Conservation (phyloP, 2,797 vertebrate genomes). For the Pelochelys cantorii region DNA sequence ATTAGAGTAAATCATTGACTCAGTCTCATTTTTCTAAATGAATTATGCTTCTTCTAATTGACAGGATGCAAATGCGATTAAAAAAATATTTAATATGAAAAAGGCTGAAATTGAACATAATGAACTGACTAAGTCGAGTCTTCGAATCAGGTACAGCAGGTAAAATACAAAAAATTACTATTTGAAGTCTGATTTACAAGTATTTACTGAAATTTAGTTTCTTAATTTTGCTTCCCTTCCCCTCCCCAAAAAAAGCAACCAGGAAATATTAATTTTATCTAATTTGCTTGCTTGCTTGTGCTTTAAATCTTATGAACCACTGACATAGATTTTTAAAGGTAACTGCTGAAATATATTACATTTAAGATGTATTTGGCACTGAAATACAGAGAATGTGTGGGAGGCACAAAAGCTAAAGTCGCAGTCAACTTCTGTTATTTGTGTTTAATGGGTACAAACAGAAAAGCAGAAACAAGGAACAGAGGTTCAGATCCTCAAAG, state of each 20-base stretch:
- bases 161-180: not conserved
- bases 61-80: constrained; percentile 98
- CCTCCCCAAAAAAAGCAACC: not conserved
- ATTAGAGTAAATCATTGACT: not conserved
- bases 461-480: not conserved
- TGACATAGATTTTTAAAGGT: not conserved
- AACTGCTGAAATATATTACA: not conserved
- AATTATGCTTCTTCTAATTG: constrained; percentile 60
- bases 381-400: not conserved
- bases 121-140: constrained; percentile 94
- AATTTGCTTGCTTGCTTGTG: not conserved
- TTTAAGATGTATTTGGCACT: not conserved
- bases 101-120: constrained; percentile 95
- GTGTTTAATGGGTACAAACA: not conserved
- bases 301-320: not conserved
- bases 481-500: not conserved
- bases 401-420: not conserved
- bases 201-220: not conserved
- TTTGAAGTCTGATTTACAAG: not conserved
- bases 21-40: constrained; percentile 43
- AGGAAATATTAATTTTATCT: not conserved
- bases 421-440: accelerated
- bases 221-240: not conserved
- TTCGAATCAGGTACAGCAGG: constrained; percentile 91
- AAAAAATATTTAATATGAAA: constrained; percentile 97